Evolutionary conservation across 2,797 vertebrate genomes (phyloP), one percentile per base, ranked within the genome.

Genomic region (Pseudochirops corinnae): DNA sequence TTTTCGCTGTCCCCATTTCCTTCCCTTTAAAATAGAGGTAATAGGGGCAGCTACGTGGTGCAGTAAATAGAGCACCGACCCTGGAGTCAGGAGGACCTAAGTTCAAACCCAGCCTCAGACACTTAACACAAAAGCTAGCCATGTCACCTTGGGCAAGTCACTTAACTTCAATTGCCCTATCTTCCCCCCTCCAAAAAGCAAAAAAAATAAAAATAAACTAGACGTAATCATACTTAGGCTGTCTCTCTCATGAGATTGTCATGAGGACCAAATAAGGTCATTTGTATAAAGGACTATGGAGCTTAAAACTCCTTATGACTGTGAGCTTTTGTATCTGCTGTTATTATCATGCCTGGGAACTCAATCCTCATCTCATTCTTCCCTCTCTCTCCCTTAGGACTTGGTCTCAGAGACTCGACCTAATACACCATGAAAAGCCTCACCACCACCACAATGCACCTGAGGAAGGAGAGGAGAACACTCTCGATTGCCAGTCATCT

Each of bases 261-360:
- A 74, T 62, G 92, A 94, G 55, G 91, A 52, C 31, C 55, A 94
- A 94, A 31, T 55, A 18, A 95, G 14, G 62, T 67, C 62, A 74
- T 82, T 21, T 82, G 24, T 82, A 26, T 82, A 46, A 9, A 82
- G 3, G 39, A 46, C n/a, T 82, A 82, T 82, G 21, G 10, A 82
- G 39, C 74, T 21, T 82, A 46, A 82, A 82, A 46, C 1, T 46
- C 39, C 24, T 46, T 82, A 82, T 46, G 67, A 82, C 18, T 24
- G 2, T 46, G 21, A 46, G 7, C 39, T 26, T 3, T 82, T 82
- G 39, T 82, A 21, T 46, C 21, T 46, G 0, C 21, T 82, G 7
- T 26, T 82, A 74, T 39, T 21, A 46, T 82, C 21, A 82, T 46
- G 39, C 21, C 39, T 46, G n/a, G 33, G 13, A n/a, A 67, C 33